phyloP scores from a whole-genome alignment of 2,888 invertebrate species.

The Aphrophora alni region DNA sequence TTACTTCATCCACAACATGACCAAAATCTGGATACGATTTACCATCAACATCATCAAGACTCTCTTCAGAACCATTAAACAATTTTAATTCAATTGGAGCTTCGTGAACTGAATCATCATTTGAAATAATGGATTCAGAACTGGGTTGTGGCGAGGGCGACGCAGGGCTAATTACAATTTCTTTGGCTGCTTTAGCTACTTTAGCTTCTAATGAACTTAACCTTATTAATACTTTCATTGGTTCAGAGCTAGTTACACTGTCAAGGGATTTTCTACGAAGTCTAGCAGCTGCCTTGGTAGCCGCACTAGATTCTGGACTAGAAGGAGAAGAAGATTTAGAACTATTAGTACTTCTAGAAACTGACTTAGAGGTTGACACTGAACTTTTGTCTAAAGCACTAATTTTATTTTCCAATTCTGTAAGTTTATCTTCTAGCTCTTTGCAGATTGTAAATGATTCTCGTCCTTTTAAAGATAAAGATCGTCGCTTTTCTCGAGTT shows the following conservation, averaged over 20 bases:
- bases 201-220: slow-evolving; percentile 79
- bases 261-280: slow-evolving; percentile 78
- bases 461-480: slow-evolving; percentile 81
- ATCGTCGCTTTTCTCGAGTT: slow-evolving; percentile 77
- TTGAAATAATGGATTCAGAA: slow-evolving; percentile 19
- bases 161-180: slow-evolving; percentile 33
- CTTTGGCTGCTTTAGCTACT: slow-evolving; percentile 65
- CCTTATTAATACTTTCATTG: slow-evolving; percentile 68
- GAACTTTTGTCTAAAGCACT: slow-evolving; percentile 66
- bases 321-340: slow-evolving; percentile 26
- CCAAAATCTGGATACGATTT: slow-evolving; percentile 41
- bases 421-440: slow-evolving; percentile 83
- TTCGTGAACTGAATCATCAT: slow-evolving; percentile 18
- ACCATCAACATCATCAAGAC: slow-evolving; percentile 43
- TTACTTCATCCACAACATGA: slow-evolving; percentile 53
- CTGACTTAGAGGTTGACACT: slow-evolving; percentile 58
- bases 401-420: slow-evolving; percentile 81
- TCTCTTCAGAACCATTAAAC: slow-evolving; percentile 46
- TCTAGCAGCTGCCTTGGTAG: slow-evolving; percentile 61
- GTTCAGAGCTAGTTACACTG: slow-evolving; percentile 77
- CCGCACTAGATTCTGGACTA: slow-evolving; percentile 16
- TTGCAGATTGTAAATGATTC: slow-evolving; percentile 81
- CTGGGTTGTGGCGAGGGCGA: slow-evolving; percentile 33
- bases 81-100: slow-evolving; percentile 41
- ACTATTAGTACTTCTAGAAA: slow-evolving; percentile 51